phyloP scores from a whole-genome alignment of 2,888 invertebrate species.

The Cylindroiulus punctatus region DNA sequence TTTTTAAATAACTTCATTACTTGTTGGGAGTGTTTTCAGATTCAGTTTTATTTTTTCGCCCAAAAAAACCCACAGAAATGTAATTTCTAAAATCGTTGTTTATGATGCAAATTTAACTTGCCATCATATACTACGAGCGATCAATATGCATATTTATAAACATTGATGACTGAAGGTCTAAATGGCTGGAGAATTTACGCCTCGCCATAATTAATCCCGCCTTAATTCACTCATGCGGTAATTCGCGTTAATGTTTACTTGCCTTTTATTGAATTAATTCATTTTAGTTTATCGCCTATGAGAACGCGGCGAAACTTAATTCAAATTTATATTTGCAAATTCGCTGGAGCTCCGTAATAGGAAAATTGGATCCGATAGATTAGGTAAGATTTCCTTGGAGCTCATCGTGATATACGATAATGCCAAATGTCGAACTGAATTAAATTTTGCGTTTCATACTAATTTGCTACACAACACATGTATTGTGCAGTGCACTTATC shows the following conservation, averaged over 20 bases:
- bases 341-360: neutral
- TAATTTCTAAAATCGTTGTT: slow-evolving; percentile 3
- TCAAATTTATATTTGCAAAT: slow-evolving; percentile 20
- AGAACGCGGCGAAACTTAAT: slow-evolving; percentile 3
- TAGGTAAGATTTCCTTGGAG: slow-evolving; percentile 12
- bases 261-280: slow-evolving; percentile 29
- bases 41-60: no score
- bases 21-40: no score
- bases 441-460: neutral
- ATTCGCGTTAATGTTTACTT: slow-evolving; percentile 22
- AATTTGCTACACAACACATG: no score
- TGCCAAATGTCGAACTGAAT: neutral
- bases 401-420: neutral
- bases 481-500: no score
- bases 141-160: neutral
- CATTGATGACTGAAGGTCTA: neutral
- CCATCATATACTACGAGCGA: no score
- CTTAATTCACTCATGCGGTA: slow-evolving; percentile 10
- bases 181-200: slow-evolving; percentile 12
- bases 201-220: neutral
- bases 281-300: neutral
- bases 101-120: no score
- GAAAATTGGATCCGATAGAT: neutral
- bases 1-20: no score
- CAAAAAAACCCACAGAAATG: no score